phyloP scores from a whole-genome alignment of 2,888 invertebrate genomes.

The Galerucella calmariensis region DNA sequence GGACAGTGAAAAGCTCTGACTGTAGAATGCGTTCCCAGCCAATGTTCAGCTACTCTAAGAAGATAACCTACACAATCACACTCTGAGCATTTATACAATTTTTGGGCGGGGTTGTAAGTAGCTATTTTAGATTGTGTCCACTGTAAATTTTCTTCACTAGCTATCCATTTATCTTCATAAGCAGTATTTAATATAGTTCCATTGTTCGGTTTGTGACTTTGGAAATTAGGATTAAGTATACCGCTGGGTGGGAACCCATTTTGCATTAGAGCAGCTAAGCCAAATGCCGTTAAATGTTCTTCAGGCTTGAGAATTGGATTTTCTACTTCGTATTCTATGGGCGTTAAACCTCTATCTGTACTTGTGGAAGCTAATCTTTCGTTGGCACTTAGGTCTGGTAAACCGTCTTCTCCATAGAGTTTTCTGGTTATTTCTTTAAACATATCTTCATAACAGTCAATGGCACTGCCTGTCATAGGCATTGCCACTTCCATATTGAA shows the following conservation, averaged over 20 bases:
- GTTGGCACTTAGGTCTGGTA: conserved; percentile 62
- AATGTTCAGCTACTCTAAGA: conserved; percentile 80
- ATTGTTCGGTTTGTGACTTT: conserved; percentile 63
- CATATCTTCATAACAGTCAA: conserved; percentile 84
- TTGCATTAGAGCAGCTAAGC: conserved; percentile 81
- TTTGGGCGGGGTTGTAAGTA: conserved; percentile 81
- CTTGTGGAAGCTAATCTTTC: conserved; percentile 57
- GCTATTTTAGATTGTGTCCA: conserved; percentile 86
- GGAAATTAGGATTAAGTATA: conserved; percentile 72
- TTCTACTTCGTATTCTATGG: conserved; percentile 67
- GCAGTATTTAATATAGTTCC: conserved; percentile 44
- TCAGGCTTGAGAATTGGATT: conserved; percentile 72
- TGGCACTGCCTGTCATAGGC: conserved; percentile 71
- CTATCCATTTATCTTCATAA: conserved; percentile 71
- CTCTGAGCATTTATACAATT: conserved; percentile 79
- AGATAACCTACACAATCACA: conserved; percentile 82
- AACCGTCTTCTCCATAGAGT: conserved; percentile 85
- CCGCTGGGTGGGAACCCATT: conserved; percentile 77
- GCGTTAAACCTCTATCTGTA: conserved; percentile 61
- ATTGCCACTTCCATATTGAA: conserved; percentile 66
- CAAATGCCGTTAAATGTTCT: conserved; percentile 79
- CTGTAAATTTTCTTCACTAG: conserved; percentile 76
- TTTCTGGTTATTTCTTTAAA: conserved; percentile 93
- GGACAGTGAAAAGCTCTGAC: conserved; percentile 73
- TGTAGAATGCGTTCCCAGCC: conserved; percentile 80